Evolutionary conservation across 2,113 vertebrate genomes (phyloP), one percentile per base, ranked within the genome.

Genomic region (Syngnathus scovelli): DNA sequence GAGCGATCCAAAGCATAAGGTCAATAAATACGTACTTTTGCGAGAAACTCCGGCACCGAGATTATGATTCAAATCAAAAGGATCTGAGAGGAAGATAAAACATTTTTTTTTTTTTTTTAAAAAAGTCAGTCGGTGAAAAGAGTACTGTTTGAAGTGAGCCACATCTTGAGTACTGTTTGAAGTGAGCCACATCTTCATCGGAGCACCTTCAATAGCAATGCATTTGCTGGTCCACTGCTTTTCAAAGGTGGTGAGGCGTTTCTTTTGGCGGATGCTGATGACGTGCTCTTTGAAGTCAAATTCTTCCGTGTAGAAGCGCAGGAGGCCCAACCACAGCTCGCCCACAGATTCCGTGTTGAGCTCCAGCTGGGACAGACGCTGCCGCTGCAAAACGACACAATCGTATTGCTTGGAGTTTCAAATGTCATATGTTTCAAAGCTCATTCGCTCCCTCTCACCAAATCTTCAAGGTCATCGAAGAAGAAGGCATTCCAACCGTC

Each of bases 161-260:
- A 33, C 27, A 33, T 33, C 27, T 33, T 3, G 27, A 33, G 27
- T 33, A 33, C 27, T 33, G 2, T 33, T 33, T 33, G 27, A 33
- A 33, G 27, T 33, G 27, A 33, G 27, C 27, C 27, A 33, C 27
- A 11, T 9, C 33, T 49, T 64, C 9, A 2, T 38, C 0, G 1
- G 18, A 5, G 33, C 81, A 98, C 97, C 97, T 94, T 99, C 97
- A 0, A 99, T 99, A 8, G 96, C 95, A 70, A 99, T 99, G 82
- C 96, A 98, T 81, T 98, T 99, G 76, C 96, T 98, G 6, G 97
- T 99, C 97, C 97, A 99, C 84, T 99, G 96, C 55, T 99, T 99
- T 86, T 99, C 95, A 70, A 99, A 99, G 0, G 97, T 98, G 61
- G 96, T 98, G 74, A 99, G 90, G 10, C 97, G 90, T 64, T 96